Evolutionary conservation across 2,888 invertebrate genomes (phyloP).

Genomic region (Ectemnius cavifrons): DNA sequence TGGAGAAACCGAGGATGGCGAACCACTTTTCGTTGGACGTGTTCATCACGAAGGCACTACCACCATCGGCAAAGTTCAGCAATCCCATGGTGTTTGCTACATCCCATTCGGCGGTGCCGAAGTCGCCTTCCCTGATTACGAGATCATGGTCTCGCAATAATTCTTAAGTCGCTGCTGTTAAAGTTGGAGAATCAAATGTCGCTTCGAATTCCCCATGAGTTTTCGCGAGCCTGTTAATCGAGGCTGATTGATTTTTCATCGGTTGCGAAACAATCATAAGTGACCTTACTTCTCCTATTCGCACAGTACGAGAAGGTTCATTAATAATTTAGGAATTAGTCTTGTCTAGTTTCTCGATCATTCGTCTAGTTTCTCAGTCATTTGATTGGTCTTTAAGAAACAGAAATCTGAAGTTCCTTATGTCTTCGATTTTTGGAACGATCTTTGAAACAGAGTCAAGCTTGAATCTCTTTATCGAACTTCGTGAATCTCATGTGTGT

Average conservation of each 20-base stretch:
- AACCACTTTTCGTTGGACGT: slow-evolving; percentile 88
- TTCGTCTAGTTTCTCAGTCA: no score
- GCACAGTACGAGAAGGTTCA: no score
- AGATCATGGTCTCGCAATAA: slow-evolving; percentile 83
- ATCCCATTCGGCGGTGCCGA: slow-evolving; percentile 91
- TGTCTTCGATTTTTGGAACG: not conserved
- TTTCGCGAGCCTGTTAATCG: slow-evolving; percentile 10
- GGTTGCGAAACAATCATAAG: not conserved
- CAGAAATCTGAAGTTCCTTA: not conserved
- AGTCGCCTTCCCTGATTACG: slow-evolving; percentile 88
- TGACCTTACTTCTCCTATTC: not conserved
- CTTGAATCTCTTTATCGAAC: not conserved
- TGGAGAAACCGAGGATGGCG: slow-evolving; percentile 88
- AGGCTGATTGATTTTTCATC: not conserved
- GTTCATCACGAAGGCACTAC: slow-evolving; percentile 87
- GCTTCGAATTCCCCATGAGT: slow-evolving; percentile 43
- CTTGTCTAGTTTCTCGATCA: no score
- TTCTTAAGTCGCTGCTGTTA: not conserved
- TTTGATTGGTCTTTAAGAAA: no score
- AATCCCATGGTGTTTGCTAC: slow-evolving; percentile 89
- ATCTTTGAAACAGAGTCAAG: not conserved
- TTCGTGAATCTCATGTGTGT: slow-evolving; percentile 37
- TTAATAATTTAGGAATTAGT: no score
- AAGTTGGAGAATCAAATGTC: slow-evolving; percentile 14
- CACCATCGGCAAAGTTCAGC: slow-evolving; percentile 91